phyloP scores from a whole-genome alignment of 2,888 invertebrate species.

The Tetranychus piercei region DNA sequence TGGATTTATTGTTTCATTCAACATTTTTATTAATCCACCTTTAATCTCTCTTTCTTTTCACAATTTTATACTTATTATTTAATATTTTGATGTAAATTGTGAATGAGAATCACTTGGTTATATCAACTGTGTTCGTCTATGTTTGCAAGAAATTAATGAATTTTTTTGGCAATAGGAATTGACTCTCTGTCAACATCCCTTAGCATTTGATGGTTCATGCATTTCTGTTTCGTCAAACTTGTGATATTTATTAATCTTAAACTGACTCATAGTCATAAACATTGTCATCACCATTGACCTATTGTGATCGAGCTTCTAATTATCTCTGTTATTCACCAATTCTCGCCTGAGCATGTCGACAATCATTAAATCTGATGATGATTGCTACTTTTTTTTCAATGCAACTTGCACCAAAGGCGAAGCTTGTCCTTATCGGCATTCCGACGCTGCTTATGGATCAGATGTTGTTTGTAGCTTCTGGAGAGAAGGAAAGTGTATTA shows the following conservation, averaged over 20 bases:
- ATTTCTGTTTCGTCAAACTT: too few species aligned
- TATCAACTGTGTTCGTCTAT: too few species aligned
- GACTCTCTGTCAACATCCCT: too few species aligned
- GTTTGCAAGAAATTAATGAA: too few species aligned
- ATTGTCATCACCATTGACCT: not conserved
- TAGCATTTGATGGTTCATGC: too few species aligned
- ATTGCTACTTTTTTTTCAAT: slow-evolving; percentile 74
- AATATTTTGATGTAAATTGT: too few species aligned
- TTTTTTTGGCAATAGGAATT: too few species aligned
- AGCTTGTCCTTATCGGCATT: slow-evolving; percentile 62
- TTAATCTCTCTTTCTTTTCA: not conserved
- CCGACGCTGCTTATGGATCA: slow-evolving; percentile 59
- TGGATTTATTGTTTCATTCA: not conserved
- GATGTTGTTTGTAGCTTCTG: slow-evolving; percentile 62
- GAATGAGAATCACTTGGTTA: too few species aligned
- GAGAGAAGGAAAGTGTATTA: slow-evolving; percentile 60
- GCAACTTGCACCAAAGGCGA: slow-evolving; percentile 67
- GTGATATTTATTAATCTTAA: too few species aligned
- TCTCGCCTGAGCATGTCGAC: not conserved
- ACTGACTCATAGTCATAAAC: too few species aligned
- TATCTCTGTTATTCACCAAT: not conserved
- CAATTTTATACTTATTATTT: too few species aligned
- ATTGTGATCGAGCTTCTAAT: not conserved
- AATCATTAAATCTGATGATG: slow-evolving; percentile 36
- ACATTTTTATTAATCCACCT: not conserved